Evolutionary conservation across 2,113 vertebrate species (phyloP), one percentile per base, ranked within the genome.

Genomic region (Chionis minor): DNA sequence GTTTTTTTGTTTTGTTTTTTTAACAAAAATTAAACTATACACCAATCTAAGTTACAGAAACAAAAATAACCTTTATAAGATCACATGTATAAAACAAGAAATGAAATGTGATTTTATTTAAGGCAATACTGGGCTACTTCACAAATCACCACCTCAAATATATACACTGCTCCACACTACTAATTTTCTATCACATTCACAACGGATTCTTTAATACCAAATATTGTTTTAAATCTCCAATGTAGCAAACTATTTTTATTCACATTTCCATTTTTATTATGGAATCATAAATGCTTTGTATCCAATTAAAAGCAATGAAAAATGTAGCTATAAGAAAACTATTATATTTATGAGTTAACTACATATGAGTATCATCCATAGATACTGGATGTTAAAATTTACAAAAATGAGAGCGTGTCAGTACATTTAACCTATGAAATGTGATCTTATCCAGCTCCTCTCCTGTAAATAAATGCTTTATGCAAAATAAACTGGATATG

Each of bases 101-200:
- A 98, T 98, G 98, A 98, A 98, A 98, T 98, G 98, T 98, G 98
- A 97, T 98, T 98, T 98, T 98, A 98, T 98, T 98, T 98, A 98
- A 98, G 98, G 98, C 98, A 98, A 98, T 98, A 98, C 98, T 98
- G 98, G 98, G 98, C 98, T 98, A 98, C 98, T 98, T 98, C 98
- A 98, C 98, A 98, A 98, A 98, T 98, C 98, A 98, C 98, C 98
- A 98, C 97, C 98, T 98, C 97, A 98, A 97, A 98, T 98, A 98
- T 98, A 98, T 98, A 98, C 97, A 98, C 98, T 98, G 98, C 97
- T 98, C 97, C 98, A 98, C 98, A 98, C 98, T 97, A 98, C 98
- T 98, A 98, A 90, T 96, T 97, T 97, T 98, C 98, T 98, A 98
- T 98, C 98, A 98, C 98, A 98, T 98, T 98, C 98, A 98, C 98